Percentiles rank a stretch among this genome's conserved stretches.
phyloP scores from a whole-genome alignment of 2,113 vertebrate genomes.

The Psilopsiagon aymara region DNA sequence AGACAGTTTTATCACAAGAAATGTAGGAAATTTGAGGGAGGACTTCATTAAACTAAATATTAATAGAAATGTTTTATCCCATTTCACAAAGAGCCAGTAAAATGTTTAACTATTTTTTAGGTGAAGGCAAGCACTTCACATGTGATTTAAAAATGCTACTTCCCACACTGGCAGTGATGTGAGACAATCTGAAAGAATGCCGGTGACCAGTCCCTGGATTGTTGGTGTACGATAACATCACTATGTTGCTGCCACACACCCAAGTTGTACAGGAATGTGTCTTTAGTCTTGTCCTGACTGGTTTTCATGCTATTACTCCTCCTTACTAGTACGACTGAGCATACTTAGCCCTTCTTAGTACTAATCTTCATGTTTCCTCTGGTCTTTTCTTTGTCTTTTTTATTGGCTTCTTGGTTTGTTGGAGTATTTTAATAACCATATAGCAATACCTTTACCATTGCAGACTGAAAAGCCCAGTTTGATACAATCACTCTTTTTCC shows the following conservation, averaged over 20 bases:
- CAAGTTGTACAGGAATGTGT: not conserved
- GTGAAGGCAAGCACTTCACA: not conserved
- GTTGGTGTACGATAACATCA: not conserved
- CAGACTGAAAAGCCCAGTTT: not conserved
- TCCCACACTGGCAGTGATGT: not conserved
- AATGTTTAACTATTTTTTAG: not conserved
- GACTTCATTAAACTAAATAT: not conserved
- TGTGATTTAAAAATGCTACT: not conserved
- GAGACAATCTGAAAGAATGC: not conserved
- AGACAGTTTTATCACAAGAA: not conserved
- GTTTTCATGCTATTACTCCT: not conserved
- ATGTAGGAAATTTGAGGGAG: not conserved
- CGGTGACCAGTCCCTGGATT: not conserved
- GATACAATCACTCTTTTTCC: not conserved
- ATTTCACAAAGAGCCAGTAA: not conserved
- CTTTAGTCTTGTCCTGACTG: not conserved
- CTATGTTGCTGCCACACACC: fast-evolving
- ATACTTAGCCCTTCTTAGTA: not conserved
- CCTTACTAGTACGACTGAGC: not conserved
- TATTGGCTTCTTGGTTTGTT: not conserved
- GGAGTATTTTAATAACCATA: not conserved
- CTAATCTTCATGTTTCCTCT: not conserved
- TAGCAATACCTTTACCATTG: not conserved
- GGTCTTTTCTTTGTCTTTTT: not conserved
- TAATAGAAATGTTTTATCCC: not conserved